A percentile compares a stretch with the other conserved stretches of the same genome.
Conservation (phyloP, 1,140 invertebrate genomes). For the Protaetia brevitarsis region DNA sequence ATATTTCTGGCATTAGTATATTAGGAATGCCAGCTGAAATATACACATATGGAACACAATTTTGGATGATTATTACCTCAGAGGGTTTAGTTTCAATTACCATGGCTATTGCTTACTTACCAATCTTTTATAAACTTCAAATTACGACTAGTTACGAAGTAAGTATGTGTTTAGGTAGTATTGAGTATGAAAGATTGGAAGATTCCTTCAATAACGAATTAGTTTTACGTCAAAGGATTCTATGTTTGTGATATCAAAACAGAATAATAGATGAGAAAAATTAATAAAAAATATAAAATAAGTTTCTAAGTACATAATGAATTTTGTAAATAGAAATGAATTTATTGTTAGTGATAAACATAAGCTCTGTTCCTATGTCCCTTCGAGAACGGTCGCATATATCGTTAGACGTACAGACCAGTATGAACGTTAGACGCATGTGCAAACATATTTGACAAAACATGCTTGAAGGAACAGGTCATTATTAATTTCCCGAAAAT, state of each 20-base stretch:
- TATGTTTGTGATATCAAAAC: background rate
- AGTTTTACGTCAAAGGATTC: background rate
- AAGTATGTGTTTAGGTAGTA: slow-evolving; percentile 34
- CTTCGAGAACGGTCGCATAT: too few relatives aligned
- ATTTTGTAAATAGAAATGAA: too few relatives aligned
- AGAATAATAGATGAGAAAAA: too few relatives aligned
- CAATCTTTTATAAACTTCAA: slow-evolving; percentile 81
- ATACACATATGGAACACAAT: slow-evolving; percentile 82
- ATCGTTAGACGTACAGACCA: too few relatives aligned
- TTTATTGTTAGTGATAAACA: too few relatives aligned
- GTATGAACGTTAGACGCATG: too few relatives aligned
- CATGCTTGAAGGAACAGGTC: too few relatives aligned
- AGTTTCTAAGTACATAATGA: too few relatives aligned
- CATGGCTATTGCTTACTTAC: slow-evolving; percentile 74
- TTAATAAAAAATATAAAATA: too few relatives aligned
- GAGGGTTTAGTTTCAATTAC: slow-evolving; percentile 70
- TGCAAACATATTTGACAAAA: too few relatives aligned
- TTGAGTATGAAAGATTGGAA: background rate
- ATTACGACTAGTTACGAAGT: slow-evolving; percentile 84
- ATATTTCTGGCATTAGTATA: slow-evolving; percentile 88
- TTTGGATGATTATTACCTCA: slow-evolving; percentile 64
- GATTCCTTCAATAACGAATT: background rate
- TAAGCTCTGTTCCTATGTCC: too few relatives aligned
- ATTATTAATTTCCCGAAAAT: background rate
- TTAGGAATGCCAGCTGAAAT: slow-evolving; percentile 88